Base-by-base conservation (phyloP, 2,888 invertebrate species). In the Yponomeuta plumbellus region DNA sequence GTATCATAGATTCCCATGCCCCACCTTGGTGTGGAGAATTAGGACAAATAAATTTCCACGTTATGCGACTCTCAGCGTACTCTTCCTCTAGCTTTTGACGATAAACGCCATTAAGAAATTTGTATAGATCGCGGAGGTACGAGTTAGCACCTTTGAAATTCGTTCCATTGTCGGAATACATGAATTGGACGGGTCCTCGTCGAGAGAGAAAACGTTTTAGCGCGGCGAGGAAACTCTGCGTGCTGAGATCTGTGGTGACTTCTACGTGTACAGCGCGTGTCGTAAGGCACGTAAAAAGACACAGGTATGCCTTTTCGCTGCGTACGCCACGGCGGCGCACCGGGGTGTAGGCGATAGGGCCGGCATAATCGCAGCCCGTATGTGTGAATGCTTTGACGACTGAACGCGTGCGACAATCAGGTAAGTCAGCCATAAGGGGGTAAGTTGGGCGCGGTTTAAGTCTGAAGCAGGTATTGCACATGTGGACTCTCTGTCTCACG, bases 71-170 rank as follows among this genome's bases (percentile, higher is more conserved):
- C 5, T 26, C 23, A 26, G 23, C 3, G 5, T 40, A 17, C 65
- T 26, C 23, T 6, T 13, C 39, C 34, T 66, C 66, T 22, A 66
- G 59, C 20, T 40, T 34, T 61, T 67, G 64, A 61, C 52, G 23
- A 5, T 26, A 26, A 26, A 26, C 23, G 23, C 23, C 5, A 26
- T 26, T 26, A 26, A 26, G 23, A 26, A 26, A 26, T 26, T 26
- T 26, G 23, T 26, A 26, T 26, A 26, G 23, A 26, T 26, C 23
- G 2, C 23, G 23, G 23, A 26, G 23, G 5, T 26, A 26, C 23
- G 23, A 26, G 23, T 26, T 26, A 5, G 23, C 23, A 26, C 23
- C 23, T 26, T 26, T 26, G 20, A 56, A 56, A 17, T 17, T 56
- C n/a, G 52, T 56, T 20, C 6, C 56, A 13, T 56, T 56, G 56